phyloP scores from a whole-genome alignment of 2,113 vertebrate species.

The Podarcis cretensis region DNA sequence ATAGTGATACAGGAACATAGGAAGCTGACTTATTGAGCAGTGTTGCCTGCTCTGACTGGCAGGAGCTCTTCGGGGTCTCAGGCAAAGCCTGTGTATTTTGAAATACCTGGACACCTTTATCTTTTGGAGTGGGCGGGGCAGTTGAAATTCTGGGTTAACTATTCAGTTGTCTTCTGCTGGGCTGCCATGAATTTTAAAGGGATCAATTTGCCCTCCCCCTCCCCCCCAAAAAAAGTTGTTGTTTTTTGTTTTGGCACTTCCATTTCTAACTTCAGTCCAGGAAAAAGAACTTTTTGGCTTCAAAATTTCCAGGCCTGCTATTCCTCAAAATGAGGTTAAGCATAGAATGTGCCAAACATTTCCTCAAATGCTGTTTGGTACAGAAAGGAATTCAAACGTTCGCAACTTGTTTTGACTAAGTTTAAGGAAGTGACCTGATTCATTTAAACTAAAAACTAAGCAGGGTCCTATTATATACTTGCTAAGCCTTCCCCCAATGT shows the following conservation, averaged over 20 bases:
- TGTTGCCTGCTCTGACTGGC: no score
- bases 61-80: no score
- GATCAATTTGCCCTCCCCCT: not conserved
- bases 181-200: not conserved
- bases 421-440: not conserved
- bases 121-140: not conserved
- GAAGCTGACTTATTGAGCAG: no score
- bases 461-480: not conserved
- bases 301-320: not conserved
- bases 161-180: not conserved
- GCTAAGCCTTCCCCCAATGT: not conserved
- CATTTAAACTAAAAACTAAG: not conserved
- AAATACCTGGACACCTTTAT: not conserved
- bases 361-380: fast-evolving
- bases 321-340: not conserved
- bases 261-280: not conserved
- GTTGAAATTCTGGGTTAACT: fast-evolving
- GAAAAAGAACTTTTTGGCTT: not conserved
- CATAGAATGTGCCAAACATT: not conserved
- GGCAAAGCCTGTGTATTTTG: not conserved
- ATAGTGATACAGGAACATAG: no score
- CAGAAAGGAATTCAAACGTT: not conserved
- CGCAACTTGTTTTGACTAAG: not conserved
- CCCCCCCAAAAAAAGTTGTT: fast-evolving
- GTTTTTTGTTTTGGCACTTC: not conserved